phyloP scores from a whole-genome alignment of 1,140 invertebrate species.

The Babylonia areolata region DNA sequence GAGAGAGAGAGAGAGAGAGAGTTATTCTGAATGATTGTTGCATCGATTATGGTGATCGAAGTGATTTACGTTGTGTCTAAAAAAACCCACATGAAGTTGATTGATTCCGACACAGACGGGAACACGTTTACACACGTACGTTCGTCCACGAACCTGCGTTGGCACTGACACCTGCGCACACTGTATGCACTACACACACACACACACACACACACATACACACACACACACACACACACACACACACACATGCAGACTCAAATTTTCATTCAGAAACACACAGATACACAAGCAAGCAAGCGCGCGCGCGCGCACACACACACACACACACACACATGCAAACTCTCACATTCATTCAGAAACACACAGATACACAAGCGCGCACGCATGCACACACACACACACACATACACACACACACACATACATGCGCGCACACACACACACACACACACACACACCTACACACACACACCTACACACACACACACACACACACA shows the following conservation, averaged over 20 bases:
- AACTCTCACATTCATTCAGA: neutral
- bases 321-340: conserved; percentile 1
- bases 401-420: neutral
- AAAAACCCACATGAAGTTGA: no score
- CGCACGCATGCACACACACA: conserved; percentile 79
- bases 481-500: neutral
- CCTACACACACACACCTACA: neutral
- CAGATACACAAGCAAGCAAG: neutral
- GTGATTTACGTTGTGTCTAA: no score
- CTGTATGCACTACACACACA: no score
- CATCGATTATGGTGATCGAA: no score
- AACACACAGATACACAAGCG: conserved; percentile 90
- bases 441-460: neutral
- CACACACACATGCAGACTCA: conserved; percentile 23
- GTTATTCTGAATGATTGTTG: no score
- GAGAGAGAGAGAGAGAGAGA: no score
- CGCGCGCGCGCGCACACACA: neutral
- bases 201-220: neutral
- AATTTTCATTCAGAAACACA: neutral
- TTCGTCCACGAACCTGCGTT: no score
- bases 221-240: neutral
- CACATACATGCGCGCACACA: neutral
- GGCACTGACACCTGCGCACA: no score
- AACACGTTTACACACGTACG: no score
- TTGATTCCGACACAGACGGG: no score